Base-by-base conservation (phyloP, 53 echinoderm and acorn worm genomes). In the Stichopus horrens region DNA sequence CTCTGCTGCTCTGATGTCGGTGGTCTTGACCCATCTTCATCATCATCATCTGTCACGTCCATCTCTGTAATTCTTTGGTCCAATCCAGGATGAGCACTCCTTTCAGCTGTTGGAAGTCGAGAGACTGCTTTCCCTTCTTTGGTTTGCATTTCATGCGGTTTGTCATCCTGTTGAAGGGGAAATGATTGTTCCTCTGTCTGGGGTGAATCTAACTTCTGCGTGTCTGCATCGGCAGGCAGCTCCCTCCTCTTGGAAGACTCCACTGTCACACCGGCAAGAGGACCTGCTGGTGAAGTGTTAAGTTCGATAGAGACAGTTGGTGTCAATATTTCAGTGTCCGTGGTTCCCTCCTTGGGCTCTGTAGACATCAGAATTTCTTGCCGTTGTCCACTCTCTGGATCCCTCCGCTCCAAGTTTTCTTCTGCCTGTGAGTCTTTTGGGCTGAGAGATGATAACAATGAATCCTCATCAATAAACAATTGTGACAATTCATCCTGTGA, bases 21-120 rank as follows among this genome's bases (percentile, higher is more conserved):
- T 56, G 81, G 58, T 58, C 22, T 81, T 56, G 81, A 81, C 4
- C n/a, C 81, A 81, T 57, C 80, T 75, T 5, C 51, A 23, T 75
- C 81, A 81, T 74, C 75, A 5, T 7, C 18, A 20, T 71, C 71
- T 71, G 18, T 71, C 71, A 71, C 0, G 19, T n/a, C 59, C 8
- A 9, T 11, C 8, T 59, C 59, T 8, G 59, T 8, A 59, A 59
- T 11, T 59, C 59, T 59, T 59, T 59, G 59, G 11, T 59, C 8
- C 59, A 1, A 2, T 59, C 8, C 11, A n/a, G 18, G 19, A n/a
- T 18, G 71, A 16, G n/a, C 19, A 18, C 14, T 71, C 18, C n/a
- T 71, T 20, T 71, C 71, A 71, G n/a, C 19, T 18, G 5, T 18
- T 18, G 71, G 14, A n/a, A 5, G 18, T 71, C 19, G n/a, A 71